Evolutionary conservation across 1,140 invertebrate genomes (phyloP), one percentile per base, ranked within the genome.

Genomic region (Drosophila gunungcola): DNA sequence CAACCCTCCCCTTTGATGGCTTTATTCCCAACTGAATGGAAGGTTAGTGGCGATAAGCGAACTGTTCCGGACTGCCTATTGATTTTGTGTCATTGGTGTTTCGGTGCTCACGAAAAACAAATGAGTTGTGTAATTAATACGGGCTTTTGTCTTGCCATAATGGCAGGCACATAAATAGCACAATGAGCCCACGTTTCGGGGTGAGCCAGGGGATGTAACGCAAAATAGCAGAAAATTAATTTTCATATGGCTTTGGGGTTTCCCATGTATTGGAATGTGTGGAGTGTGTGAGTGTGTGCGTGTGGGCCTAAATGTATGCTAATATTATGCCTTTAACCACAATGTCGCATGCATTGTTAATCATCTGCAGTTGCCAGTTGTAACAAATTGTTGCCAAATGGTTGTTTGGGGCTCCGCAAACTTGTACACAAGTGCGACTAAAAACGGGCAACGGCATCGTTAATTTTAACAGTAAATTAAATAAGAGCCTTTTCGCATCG

Each of bases 401-500:
- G 76, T 84, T 89, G 85, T 89, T 84, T 80, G 72, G 68, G 79
- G 62, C 78, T 75, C 68, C 68, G 52, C 68, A 72, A 72, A 72
- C 65, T 72, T 70, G 52, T 64, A 49, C 54, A 63, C 68, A 73
- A 73, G 67, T 60, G 54, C 78, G 49, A 57, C 64, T 46, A 32
- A 42, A 36, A 56, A 67, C 54, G 72, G 72, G 45, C 65, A 67
- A 43, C 49, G 76, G 83, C 63, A 70, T 84, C 76, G 84, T 86
- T 88, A 88, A 88, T 89, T 86, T 86, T 67, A 83, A 89, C 84
- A 83, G 83, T 88, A 86, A 86, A 86, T 86, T 86, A 86, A 86
- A 86, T 86, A 86, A 72, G 78, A 79, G 83, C 67, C 78, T 83
- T 62, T 77, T 86, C 48, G 60, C 63, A 81, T 64, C 62, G 62